A percentile compares a stretch with the other conserved stretches of the same genome.
phyloP scores from a whole-genome alignment of 2,888 invertebrate genomes.

The Steromphala cineraria region DNA sequence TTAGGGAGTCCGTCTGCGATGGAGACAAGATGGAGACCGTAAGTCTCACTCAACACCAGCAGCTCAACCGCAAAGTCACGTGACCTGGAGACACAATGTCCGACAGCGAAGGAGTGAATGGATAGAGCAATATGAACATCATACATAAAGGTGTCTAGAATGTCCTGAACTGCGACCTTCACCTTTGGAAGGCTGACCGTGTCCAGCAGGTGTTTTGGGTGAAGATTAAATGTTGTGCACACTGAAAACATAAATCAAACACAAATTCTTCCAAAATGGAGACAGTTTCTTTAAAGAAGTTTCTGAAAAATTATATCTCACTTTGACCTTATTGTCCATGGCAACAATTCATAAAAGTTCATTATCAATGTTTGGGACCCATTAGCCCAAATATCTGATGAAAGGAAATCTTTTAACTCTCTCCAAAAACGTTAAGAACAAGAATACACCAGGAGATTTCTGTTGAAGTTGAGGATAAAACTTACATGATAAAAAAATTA shows the following conservation, averaged over 20 bases:
- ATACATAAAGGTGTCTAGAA: constrained; percentile 29
- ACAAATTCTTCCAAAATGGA: not conserved
- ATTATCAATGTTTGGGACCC: too few species aligned
- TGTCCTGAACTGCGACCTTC: constrained; percentile 3
- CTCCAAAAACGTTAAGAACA: too few species aligned
- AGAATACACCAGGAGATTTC: too few species aligned
- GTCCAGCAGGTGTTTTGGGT: constrained; percentile 53
- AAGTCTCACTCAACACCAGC: constrained; percentile 44
- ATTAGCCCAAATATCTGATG: too few species aligned
- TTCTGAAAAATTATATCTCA: not conserved
- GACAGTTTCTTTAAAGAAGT: not conserved
- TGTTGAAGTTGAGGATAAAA: not conserved
- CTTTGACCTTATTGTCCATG: too few species aligned
- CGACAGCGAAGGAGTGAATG: constrained; percentile 58
- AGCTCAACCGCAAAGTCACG: constrained; percentile 43
- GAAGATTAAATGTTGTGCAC: constrained; percentile 33
- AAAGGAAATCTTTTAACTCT: too few species aligned
- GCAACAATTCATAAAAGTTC: too few species aligned
- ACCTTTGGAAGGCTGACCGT: constrained; percentile 27
- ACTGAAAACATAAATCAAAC: constrained; percentile 29
- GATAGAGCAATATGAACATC: constrained; percentile 45
- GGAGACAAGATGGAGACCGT: constrained; percentile 53
- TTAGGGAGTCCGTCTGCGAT: constrained; percentile 31
- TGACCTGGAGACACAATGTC: constrained; percentile 38
- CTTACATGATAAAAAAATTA: constrained; percentile 36